Conservation (phyloP, 2,113 vertebrate species). For the Delphinus delphis region DNA sequence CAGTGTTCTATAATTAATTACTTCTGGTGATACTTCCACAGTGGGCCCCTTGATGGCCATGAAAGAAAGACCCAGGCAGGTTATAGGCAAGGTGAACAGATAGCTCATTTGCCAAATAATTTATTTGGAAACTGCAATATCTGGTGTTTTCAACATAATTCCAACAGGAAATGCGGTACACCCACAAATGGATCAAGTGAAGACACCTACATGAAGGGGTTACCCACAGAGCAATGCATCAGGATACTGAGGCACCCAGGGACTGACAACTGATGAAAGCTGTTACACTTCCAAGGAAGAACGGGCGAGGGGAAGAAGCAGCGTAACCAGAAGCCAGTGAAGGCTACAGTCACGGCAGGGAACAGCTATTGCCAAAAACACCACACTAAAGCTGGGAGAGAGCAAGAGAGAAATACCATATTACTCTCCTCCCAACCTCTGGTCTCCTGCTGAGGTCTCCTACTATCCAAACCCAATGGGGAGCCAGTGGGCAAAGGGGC, state of each 20-base stretch:
- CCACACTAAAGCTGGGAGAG: background rate
- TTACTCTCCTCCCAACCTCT: background rate
- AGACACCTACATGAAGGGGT: background rate
- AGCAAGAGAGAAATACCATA: background rate
- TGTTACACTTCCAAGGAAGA: background rate
- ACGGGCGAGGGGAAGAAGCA: background rate
- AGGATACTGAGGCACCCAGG: background rate
- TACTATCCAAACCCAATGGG: background rate
- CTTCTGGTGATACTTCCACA: slow-evolving; percentile 47
- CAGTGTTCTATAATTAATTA: slow-evolving; percentile 61
- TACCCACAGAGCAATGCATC: background rate
- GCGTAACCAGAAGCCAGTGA: background rate
- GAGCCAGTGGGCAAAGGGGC: background rate
- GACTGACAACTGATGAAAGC: background rate
- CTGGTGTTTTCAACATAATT: background rate
- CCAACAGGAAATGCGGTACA: background rate
- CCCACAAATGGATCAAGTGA: background rate
- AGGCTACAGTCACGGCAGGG: background rate
- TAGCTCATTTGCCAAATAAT: slow-evolving; percentile 34
- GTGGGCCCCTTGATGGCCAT: background rate
- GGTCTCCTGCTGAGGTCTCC: background rate
- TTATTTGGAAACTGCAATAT: background rate
- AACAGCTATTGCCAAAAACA: background rate
- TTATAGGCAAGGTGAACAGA: slow-evolving; percentile 31
- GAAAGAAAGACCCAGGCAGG: background rate